A percentile compares a stretch with the other conserved stretches of the same genome.
These are phyloP conservation scores for Adelphocoris suturalis DNA, from an alignment of 2,888 invertebrate genomes.

Conservation along the genomic window DNA sequence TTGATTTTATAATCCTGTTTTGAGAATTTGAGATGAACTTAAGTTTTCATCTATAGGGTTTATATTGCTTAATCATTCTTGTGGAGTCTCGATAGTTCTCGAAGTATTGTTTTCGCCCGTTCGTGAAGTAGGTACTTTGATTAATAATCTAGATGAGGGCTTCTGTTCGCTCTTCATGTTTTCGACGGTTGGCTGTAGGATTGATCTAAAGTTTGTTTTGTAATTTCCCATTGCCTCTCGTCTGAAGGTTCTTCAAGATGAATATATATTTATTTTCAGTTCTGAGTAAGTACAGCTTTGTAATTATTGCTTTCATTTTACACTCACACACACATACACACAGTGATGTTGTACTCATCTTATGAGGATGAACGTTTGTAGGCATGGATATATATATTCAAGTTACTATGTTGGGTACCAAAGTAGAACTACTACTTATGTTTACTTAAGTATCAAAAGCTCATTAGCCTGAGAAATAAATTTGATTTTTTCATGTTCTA, in stretches of 20 bases:
- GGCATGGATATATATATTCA: neutral
- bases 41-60: neutral
- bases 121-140: neutral
- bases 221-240: neutral
- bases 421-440: neutral
- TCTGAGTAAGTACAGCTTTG: neutral
- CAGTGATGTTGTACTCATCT: neutral
- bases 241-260: neutral
- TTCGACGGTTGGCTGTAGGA: neutral
- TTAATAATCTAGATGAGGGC: neutral
- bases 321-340: neutral
- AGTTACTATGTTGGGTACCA: neutral
- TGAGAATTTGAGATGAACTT: slow-evolving; percentile 1
- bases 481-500: neutral
- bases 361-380: neutral
- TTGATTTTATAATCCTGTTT: slow-evolving; percentile 15
- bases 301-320: neutral
- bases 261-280: neutral
- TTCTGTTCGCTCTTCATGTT: neutral
- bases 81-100: neutral
- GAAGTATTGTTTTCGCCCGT: neutral
- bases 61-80: neutral
- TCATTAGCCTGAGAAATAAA: neutral
- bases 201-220: neutral
- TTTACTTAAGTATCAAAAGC: neutral